These are phyloP conservation scores for Sebastes schlegelii DNA, from an alignment of 2,113 vertebrate genomes.

Conservation along the genomic window DNA sequence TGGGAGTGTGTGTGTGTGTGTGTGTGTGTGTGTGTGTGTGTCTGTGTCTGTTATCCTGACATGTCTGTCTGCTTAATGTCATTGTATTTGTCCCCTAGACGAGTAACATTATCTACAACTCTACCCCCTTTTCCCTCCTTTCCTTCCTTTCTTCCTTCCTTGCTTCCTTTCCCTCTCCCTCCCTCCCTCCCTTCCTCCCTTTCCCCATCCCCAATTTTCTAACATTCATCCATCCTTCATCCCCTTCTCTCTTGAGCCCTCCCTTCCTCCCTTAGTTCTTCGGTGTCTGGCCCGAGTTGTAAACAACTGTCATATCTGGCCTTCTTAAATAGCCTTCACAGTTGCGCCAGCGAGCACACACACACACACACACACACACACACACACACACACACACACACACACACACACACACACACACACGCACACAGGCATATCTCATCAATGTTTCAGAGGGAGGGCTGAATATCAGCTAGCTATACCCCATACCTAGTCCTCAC, in stretches of 20 bases:
- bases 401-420: conserved; percentile 39
- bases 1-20: background rate
- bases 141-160: background rate
- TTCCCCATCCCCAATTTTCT: background rate
- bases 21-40: background rate
- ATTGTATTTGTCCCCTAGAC: conserved; percentile 44
- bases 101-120: conserved; percentile 52
- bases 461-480: conserved; percentile 77
- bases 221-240: conserved; percentile 26
- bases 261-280: conserved; percentile 39
- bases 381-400: conserved; percentile 43
- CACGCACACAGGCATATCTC: conserved; percentile 63
- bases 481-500: conserved; percentile 77
- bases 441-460: conserved; percentile 80
- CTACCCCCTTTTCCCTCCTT: background rate
- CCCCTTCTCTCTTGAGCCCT: conserved; percentile 13
- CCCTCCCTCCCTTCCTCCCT: background rate
- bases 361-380: conserved; percentile 10
- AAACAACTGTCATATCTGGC: conserved; percentile 80
- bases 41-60: conserved; percentile 21
- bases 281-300: conserved; percentile 72
- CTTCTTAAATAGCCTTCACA: conserved; percentile 79
- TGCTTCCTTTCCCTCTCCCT: background rate
- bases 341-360: conserved; percentile 23
- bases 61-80: conserved; percentile 46